Conservation (phyloP, 2,888 invertebrate genomes). For the Aspidiotus rigidus region DNA sequence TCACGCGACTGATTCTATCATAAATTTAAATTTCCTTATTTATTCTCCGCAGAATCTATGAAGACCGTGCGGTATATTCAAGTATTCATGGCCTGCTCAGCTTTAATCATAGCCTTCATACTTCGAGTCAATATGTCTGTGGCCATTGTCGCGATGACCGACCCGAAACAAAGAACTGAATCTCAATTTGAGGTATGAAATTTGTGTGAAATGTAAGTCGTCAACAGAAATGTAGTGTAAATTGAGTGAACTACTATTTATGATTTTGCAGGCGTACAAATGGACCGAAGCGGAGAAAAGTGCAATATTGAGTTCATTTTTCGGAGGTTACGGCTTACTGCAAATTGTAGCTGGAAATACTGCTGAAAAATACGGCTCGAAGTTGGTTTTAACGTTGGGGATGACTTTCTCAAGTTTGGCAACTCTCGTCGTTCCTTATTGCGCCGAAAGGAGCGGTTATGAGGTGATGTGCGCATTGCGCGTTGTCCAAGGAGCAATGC, state of each 20-base stretch:
- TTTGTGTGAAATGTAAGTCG: not conserved
- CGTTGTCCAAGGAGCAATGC: conserved; percentile 35
- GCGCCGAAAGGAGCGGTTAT: conserved; percentile 32
- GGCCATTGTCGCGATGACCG: conserved; percentile 64
- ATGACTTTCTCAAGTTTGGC: conserved; percentile 28
- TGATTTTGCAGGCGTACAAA: conserved; percentile 48
- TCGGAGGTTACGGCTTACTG: conserved; percentile 66
- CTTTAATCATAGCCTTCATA: conserved; percentile 53
- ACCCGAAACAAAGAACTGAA: conserved; percentile 41
- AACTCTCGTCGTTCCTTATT: conserved; percentile 34
- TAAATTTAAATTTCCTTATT: no score
- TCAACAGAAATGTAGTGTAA: not conserved
- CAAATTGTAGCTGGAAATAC: conserved; percentile 56
- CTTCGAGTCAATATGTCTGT: conserved; percentile 60
- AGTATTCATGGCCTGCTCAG: conserved; percentile 46
- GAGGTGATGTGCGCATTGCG: conserved; percentile 27
- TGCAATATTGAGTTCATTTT: conserved; percentile 57
- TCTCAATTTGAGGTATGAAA: not conserved
- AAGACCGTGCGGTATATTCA: no score
- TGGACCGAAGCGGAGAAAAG: conserved; percentile 53
- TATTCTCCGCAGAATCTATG: no score
- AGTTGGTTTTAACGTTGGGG: conserved; percentile 42
- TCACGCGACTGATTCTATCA: no score
- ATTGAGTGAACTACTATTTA: not conserved
- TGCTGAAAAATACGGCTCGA: conserved; percentile 47